Conservation (phyloP, 2,888 invertebrate species). For the Ypsolopha sequella region DNA sequence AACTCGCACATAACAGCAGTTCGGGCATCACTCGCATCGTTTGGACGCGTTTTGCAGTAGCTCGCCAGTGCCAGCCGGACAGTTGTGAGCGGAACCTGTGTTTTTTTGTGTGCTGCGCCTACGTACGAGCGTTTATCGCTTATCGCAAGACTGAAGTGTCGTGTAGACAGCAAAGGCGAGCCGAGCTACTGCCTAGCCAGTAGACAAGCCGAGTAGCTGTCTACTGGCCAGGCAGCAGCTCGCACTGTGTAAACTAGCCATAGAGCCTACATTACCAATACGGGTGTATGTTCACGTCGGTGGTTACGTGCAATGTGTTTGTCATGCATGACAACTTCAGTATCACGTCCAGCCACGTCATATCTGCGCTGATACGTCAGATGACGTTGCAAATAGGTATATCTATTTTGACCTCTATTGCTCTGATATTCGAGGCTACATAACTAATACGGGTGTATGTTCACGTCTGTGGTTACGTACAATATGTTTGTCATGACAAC, state of each 20-base stretch:
- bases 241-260: too few species aligned
- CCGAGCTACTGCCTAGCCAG: too few species aligned
- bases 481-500: too few species aligned
- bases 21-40: neutral
- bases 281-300: slow-evolving; percentile 87
- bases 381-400: slow-evolving; percentile 76
- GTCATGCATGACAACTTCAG: slow-evolving; percentile 97
- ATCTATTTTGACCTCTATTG: slow-evolving; percentile 18
- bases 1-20: too few species aligned
- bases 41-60: neutral
- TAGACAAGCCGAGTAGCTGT: too few species aligned
- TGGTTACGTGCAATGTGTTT: slow-evolving; percentile 98
- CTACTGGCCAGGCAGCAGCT: too few species aligned
- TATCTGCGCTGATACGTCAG: slow-evolving; percentile 93
- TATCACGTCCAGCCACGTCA: slow-evolving; percentile 87
- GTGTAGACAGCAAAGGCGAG: too few species aligned
- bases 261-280: slow-evolving; percentile 83
- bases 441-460: slow-evolving; percentile 81
- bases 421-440: slow-evolving; percentile 18
- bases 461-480: slow-evolving; percentile 94
- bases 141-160: too few species aligned
- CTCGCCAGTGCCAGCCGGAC: too few species aligned
- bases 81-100: too few species aligned
- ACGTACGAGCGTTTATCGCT: too few species aligned
- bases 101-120: too few species aligned